Evolutionary conservation across 2,888 invertebrate genomes (phyloP), one percentile per base, ranked within the genome.

Genomic region (Spodoptera picta): DNA sequence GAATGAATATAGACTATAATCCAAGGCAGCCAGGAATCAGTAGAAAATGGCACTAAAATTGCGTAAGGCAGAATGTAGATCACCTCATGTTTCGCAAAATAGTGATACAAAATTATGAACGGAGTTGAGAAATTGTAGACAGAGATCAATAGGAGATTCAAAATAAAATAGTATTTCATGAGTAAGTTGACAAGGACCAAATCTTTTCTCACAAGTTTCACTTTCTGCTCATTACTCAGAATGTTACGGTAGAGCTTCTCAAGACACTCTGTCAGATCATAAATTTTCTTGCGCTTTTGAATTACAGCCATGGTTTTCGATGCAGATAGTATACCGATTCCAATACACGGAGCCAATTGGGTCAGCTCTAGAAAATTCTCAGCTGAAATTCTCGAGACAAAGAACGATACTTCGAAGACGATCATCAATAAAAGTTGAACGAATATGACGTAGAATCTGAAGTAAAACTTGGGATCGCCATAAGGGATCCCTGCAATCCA

Each of bases 71-170:
- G 72, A 19, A 70, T 65, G 61, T 81, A 92, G 0, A 75, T 56
- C 2, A 90, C 63, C 49, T 85, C 70, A 2, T 80, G 72, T 14
- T 75, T 83, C 5, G 60, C 75, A 0, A 84, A 46, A 69, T 89
- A 93, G 69, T 80, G 60, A 64, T 86, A 88, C 4, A 81, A 44
- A 27, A 92, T 91, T 0, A 91, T 63, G 31, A 89, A 41, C 1
- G 86, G 77, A 1, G 90, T 77, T 0, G 87, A 86, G 75, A 93
- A 93, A 68, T 89, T 92, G 63, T 93, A 93, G 5, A 93, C 87
- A 10, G 83, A 81, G 55, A 93, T 90, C 4, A 93, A 80, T 14
- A 88, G 64, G 1, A 72, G 67, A 67, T 93, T 93, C 2, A 93
- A 65, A 61, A 89, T 69, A 27, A 92, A 87, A 63, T 89, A 92